A percentile compares a stretch with the other conserved stretches of the same genome.
These are phyloP conservation scores for Eueremaeus valkanovi DNA, from an alignment of 2,888 invertebrate species.

Conservation along the genomic window DNA sequence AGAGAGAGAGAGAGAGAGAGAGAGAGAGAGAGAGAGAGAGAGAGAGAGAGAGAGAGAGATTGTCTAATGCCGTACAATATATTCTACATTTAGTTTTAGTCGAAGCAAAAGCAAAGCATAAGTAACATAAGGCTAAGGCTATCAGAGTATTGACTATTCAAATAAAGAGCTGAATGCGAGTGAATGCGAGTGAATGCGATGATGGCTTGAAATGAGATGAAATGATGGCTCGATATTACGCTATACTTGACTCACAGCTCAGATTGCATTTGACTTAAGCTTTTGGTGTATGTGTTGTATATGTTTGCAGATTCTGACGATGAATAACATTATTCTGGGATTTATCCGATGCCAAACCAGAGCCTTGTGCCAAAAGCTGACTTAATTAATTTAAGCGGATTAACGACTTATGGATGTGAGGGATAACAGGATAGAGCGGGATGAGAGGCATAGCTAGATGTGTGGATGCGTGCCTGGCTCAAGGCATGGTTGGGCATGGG, in stretches of 20 bases:
- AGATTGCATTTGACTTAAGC: constrained; percentile 24
- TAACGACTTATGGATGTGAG: constrained; percentile 25
- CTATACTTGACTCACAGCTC: constrained; percentile 21
- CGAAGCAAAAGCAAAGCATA: not conserved
- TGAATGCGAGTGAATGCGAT: constrained; percentile 25
- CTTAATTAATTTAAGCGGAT: constrained; percentile 39
- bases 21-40: constrained; percentile 25
- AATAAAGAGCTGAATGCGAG: constrained; percentile 31
- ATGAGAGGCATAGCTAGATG: too few species aligned
- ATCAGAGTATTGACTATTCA: not conserved
- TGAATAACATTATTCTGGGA: constrained; percentile 31
- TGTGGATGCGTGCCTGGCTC: not conserved
- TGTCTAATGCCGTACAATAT: not conserved
- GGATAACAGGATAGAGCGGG: too few species aligned
- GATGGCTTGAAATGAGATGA: constrained; percentile 30
- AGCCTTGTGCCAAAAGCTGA: constrained; percentile 25
- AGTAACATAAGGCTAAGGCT: constrained; percentile 27
- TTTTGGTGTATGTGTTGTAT: not conserved
- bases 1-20: constrained; percentile 13
- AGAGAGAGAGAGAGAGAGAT: constrained; percentile 22
- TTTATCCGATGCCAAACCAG: constrained; percentile 17
- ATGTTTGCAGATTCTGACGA: constrained; percentile 11
- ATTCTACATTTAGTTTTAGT: constrained; percentile 14
- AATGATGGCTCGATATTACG: constrained; percentile 10
- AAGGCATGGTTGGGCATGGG: too few species aligned